These are phyloP conservation scores for Saguinus imperator DNA, from an alignment of 2,113 vertebrate genomes.

Conservation along the genomic window DNA sequence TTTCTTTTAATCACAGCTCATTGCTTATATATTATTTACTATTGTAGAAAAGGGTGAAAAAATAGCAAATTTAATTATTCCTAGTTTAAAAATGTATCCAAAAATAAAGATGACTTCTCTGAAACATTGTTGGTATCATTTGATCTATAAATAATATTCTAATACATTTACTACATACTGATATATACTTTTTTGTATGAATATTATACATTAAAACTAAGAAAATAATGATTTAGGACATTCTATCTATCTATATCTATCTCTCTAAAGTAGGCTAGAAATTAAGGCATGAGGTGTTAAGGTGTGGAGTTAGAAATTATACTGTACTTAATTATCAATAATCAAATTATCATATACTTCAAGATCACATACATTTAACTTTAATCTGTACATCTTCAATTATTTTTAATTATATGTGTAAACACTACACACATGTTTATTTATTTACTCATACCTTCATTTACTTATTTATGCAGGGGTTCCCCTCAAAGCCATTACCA, in stretches of 20 bases:
- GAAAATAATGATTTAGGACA: not conserved
- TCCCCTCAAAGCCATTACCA: not conserved
- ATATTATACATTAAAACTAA: not conserved
- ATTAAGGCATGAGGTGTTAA: not conserved
- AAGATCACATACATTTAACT: not conserved
- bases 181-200: not conserved
- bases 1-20: not conserved
- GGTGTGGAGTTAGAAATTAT: not conserved
- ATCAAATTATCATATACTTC: not conserved
- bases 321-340: not conserved
- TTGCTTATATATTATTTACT: not conserved
- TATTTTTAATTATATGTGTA: not conserved
- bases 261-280: not conserved
- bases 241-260: not conserved
- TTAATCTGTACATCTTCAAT: not conserved
- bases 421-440: not conserved
- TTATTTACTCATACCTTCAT: not conserved
- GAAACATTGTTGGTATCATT: not conserved
- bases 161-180: not conserved
- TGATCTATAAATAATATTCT: not conserved
- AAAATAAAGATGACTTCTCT: not conserved
- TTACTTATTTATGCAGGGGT: not conserved
- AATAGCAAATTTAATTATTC: not conserved
- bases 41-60: not conserved
- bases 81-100: not conserved